Percentiles rank a stretch among this genome's conserved stretches.
Conservation (phyloP, 1,140 invertebrate genomes). For the Drosophila nigrodunni region DNA sequence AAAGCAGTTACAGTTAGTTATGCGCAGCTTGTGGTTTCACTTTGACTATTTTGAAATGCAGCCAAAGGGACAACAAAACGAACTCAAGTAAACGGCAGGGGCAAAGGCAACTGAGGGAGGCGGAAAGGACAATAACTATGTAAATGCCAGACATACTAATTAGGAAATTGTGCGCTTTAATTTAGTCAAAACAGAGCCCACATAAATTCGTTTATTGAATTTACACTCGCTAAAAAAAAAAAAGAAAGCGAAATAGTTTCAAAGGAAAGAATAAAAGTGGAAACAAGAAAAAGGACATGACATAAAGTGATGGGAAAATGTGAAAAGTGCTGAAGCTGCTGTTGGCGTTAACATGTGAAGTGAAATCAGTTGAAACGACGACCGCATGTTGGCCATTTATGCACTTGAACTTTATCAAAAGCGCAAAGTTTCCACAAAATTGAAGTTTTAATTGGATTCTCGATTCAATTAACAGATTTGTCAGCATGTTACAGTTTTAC, state of each 20-base stretch:
- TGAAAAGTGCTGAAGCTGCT: slow-evolving; percentile 29
- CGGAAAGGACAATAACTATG: slow-evolving; percentile 19
- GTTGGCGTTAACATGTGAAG: slow-evolving; percentile 49
- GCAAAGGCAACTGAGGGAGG: slow-evolving; percentile 17
- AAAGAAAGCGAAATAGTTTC: background rate
- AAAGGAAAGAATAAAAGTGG: background rate
- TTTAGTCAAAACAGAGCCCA: slow-evolving; percentile 40
- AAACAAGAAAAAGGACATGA: background rate
- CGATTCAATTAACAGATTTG: slow-evolving; percentile 84
- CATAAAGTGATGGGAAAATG: background rate
- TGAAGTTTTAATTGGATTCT: slow-evolving; percentile 84
- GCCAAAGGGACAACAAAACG: slow-evolving; percentile 7
- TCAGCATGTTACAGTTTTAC: slow-evolving; percentile 80
- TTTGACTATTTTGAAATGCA: slow-evolving; percentile 73
- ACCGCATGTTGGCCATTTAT: slow-evolving; percentile 74
- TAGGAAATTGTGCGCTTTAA: slow-evolving; percentile 77
- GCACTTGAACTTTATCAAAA: slow-evolving; percentile 66
- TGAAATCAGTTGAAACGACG: slow-evolving; percentile 14
- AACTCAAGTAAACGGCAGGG: background rate
- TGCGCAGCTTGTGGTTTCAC: slow-evolving; percentile 78
- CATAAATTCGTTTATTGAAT: slow-evolving; percentile 68
- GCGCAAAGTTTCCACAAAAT: slow-evolving; percentile 63
- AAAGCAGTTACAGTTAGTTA: slow-evolving; percentile 79
- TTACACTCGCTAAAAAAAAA: slow-evolving; percentile 35
- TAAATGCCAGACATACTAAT: slow-evolving; percentile 68